These are phyloP conservation scores for Gobionotothen gibberifrons DNA, from an alignment of 2,797 vertebrate genomes.

Conservation along the genomic window DNA sequence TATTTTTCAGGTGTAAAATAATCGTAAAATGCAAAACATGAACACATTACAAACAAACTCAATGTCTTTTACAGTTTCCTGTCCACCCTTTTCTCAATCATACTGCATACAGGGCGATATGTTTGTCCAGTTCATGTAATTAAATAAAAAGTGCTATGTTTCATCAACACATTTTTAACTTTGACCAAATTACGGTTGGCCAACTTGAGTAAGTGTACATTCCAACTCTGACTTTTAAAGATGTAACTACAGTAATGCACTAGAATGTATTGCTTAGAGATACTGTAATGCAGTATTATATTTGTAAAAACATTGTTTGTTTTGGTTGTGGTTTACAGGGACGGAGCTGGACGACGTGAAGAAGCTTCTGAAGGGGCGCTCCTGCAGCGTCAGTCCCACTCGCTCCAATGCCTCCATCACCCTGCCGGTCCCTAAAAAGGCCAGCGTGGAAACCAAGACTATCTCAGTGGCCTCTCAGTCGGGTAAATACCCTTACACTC, in stretches of 20 bases:
- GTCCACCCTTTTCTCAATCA: not conserved
- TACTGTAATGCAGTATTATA: not conserved
- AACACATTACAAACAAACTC: not conserved
- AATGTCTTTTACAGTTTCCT: too few species aligned
- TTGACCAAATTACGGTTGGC: too few species aligned
- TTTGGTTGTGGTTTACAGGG: conserved; percentile 82
- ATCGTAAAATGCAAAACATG: not conserved
- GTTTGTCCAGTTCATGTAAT: not conserved
- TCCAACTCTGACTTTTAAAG: not conserved
- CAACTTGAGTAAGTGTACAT: not conserved
- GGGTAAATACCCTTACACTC: conserved; percentile 76
- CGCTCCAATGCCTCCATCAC: conserved; percentile 88
- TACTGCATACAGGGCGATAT: not conserved
- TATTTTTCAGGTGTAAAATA: too few species aligned
- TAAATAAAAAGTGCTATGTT: not conserved
- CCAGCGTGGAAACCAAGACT: conserved; percentile 88
- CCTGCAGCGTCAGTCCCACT: conserved; percentile 93
- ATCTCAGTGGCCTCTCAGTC: conserved; percentile 91
- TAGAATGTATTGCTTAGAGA: not conserved
- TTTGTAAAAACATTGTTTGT: not conserved
- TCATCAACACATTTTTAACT: too few species aligned
- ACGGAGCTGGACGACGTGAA: conserved; percentile 98
- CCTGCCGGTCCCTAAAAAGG: conserved; percentile 93
- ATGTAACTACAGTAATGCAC: not conserved
- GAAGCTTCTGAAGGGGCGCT: conserved; percentile 94